Evolutionary conservation across 2,797 vertebrate genomes (phyloP), one percentile per base, ranked within the genome.

Genomic region (Neosilurus hyrtlii): DNA sequence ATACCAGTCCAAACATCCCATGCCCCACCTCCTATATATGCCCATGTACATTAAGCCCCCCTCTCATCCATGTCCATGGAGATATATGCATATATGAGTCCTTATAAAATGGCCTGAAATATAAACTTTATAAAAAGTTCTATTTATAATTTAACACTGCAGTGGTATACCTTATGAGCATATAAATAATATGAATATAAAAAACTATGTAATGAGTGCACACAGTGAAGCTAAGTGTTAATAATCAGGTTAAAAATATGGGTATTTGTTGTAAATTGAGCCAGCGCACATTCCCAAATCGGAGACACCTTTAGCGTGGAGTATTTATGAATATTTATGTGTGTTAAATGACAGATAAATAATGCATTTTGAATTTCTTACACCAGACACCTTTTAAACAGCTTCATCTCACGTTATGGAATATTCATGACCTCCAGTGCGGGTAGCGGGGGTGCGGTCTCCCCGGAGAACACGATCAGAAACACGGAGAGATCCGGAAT

Each of bases 311-410:
- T 62, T 22, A 76, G 18, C 65, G 63, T 67, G 51, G 81, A 72
- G 81, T 79, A 80, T 82, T 76, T 66, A 83, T 86, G 80, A 85
- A 86, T 85, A 86, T 85, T 84, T 63, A 85, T 85, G 56, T 68
- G 83, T 14, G 52, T 68, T 82, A 86, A 88, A 86, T 72, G 71
- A 82, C 63, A 71, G 57, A 85, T 88, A 74, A 82, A 86, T 86
- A 84, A 88, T 86, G 54, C 65, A 85, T 85, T 63, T 49, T 49
- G 52, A 82, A 78, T 82, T 59, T 84, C 16, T 73, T 67, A 83
- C 59, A 76, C 51, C 82, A 72, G 66, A 83, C 76, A 79, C 81
- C 70, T 80, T 86, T 77, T 71, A 85, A 86, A 86, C 81, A 82
- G 79, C 79, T 88, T 56, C 85, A 79, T 81, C 56, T 75, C 26